Evolutionary conservation across 2,797 vertebrate genomes (phyloP).

Genomic region (Sus cebifrons): DNA sequence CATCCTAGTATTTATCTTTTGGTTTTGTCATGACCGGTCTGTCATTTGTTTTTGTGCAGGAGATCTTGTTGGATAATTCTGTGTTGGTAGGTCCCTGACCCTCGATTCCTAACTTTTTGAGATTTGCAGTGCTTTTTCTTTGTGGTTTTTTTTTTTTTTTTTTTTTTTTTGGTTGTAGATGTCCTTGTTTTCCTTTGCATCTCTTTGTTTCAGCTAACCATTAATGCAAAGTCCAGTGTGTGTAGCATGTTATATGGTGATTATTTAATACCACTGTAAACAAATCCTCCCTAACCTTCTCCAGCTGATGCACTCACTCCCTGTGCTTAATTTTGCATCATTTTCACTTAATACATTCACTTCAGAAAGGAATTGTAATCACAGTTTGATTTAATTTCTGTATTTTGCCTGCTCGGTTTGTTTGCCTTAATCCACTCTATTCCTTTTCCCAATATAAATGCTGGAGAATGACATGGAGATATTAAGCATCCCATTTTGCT

Average conservation of each 20-base stretch:
- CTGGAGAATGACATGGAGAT: constrained; percentile 84
- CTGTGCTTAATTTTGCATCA: constrained; percentile 84
- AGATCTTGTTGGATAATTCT: constrained; percentile 98
- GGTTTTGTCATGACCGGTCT: constrained; percentile 92
- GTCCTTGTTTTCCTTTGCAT: constrained; percentile 85
- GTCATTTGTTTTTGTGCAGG: constrained; percentile 96
- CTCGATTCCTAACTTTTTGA: constrained; percentile 87
- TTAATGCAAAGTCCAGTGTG: constrained; percentile 86
- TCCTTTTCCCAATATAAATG: constrained; percentile 68
- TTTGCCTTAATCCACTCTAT: constrained; percentile 77
- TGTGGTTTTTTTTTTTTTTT: background rate
- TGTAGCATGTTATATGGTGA: constrained; percentile 89
- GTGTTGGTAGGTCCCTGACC: constrained; percentile 95
- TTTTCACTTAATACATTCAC: constrained; percentile 83
- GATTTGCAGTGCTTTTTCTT: constrained; percentile 89
- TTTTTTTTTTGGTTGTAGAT: constrained; percentile 84
- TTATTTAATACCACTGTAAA: constrained; percentile 85
- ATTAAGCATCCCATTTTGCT: constrained; percentile 75
- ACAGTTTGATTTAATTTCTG: constrained; percentile 80
- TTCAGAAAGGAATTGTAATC: constrained; percentile 78
- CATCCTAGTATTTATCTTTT: constrained; percentile 87
- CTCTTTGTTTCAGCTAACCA: constrained; percentile 87
- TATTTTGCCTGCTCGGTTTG: constrained; percentile 88
- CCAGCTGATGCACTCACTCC: constrained; percentile 80
- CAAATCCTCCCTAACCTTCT: constrained; percentile 87